Conservation (phyloP, 2,888 invertebrate genomes). For the Flabesymbios commensalis region DNA sequence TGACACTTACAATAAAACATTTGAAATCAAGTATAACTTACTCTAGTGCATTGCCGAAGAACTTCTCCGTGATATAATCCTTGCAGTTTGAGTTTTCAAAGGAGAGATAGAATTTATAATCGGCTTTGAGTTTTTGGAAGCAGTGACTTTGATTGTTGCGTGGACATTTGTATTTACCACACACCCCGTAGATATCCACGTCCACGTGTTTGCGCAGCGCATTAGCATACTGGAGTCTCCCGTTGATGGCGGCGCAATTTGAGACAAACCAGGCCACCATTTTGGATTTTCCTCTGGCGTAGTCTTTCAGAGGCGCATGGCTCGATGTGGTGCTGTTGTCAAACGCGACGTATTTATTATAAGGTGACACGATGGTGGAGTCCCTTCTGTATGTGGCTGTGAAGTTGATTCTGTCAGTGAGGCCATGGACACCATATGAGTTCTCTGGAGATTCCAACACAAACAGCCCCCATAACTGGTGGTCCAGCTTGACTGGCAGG, state of each 20-base stretch:
- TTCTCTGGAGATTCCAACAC: no score
- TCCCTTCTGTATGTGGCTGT: no score
- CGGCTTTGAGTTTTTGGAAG: slow-evolving; percentile 14
- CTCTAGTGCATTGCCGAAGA: slow-evolving; percentile 24
- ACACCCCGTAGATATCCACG: slow-evolving; percentile 58
- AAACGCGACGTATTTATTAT: no score
- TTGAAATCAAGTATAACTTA: no score
- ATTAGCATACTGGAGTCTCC: slow-evolving; percentile 82
- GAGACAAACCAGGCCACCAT: slow-evolving; percentile 98
- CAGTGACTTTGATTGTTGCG: slow-evolving; percentile 10
- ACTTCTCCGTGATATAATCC: slow-evolving; percentile 36
- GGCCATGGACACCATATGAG: no score
- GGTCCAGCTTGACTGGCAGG: no score
- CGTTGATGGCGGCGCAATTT: slow-evolving; percentile 92
- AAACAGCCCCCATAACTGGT: no score
- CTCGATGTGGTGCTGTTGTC: no score
- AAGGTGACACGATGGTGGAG: no score
- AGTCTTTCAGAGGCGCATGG: no score
- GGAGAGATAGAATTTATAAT: slow-evolving; percentile 33
- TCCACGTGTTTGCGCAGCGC: slow-evolving; percentile 82
- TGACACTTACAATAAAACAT: no score
- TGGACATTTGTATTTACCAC: slow-evolving; percentile 79
- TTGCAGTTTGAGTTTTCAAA: slow-evolving; percentile 38
- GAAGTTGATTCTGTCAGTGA: no score
- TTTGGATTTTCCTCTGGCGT: slow-evolving; percentile 86